Base-by-base conservation (phyloP, 2,888 invertebrate genomes). In the Monochamus alternatus region DNA sequence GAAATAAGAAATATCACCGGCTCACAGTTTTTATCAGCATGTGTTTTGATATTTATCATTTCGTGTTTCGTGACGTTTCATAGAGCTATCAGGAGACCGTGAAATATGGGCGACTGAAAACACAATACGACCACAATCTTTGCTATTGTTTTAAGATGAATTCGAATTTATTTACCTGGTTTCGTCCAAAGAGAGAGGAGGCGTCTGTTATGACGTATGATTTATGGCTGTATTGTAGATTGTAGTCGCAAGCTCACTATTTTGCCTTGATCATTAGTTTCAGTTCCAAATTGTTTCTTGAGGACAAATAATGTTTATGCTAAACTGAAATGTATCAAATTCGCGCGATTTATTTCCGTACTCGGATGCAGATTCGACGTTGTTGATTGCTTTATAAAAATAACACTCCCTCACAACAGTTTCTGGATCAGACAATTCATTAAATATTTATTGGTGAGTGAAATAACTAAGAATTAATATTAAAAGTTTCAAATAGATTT, bases 11-110 rank as follows among this genome's bases (percentile, higher is more conserved):
- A 78, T 77, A 79, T 73, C 77, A 63, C 72, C 73, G 70, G 62
- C 59, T 47, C 32, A 65, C 73, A 68, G 72, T 78, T 81, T 82
- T 82, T 79, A 78, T 80, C 81, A 79, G 73, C 78, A 78, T 76
- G 74, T 79, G 76, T 79, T 78, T 78, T 78, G 82, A 79, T 82
- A 82, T 82, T 80, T 82, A 79, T 82, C 82, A 79, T 80, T 38
- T 76, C 64, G 73, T 76, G 75, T 75, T 75, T 69, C 72, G 67
- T 77, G 77, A 74, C 76, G 75, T 75, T 70, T 69, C 52, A 67
- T 70, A 59, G 64, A 73, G 71, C 71, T 73, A 76, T 78, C 78
- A 76, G 67, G 62, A 67, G 52, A 55, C 68, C 68, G 75, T 74
- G 70, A 78, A 73, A 64, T 69, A 78, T 74, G 75, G 62, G 43